Conservation (phyloP, 92 coral and sea anemone species). For the Phenganax subtilis region DNA sequence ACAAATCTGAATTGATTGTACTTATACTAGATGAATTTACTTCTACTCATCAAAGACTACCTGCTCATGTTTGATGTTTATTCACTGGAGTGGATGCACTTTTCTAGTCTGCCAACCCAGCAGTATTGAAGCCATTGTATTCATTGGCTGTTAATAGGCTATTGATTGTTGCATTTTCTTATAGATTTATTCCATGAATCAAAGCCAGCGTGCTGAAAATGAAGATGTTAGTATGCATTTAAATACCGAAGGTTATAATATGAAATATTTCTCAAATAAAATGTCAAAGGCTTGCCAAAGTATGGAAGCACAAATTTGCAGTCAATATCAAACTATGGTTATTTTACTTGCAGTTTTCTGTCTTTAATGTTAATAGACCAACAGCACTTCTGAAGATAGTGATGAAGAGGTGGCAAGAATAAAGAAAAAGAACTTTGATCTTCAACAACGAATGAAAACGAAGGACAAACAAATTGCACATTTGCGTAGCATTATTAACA, state of each 20-base stretch:
- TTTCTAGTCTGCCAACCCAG: neutral
- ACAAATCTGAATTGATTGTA: too few species aligned
- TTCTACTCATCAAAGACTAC: too few species aligned
- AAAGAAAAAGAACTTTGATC: neutral
- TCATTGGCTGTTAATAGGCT: neutral
- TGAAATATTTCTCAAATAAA: neutral
- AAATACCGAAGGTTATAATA: neutral
- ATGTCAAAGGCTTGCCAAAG: neutral
- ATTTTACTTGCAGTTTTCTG: neutral
- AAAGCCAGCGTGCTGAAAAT: neutral
- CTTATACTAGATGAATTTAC: too few species aligned
- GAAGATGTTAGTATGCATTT: neutral
- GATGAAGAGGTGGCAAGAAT: neutral
- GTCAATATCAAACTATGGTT: too few species aligned
- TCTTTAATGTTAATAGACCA: neutral
- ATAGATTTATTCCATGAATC: neutral
- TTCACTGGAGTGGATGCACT: neutral
- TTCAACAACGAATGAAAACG: neutral
- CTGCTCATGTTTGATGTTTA: neutral
- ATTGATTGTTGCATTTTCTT: neutral
- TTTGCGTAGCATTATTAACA: neutral
- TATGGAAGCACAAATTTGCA: too few species aligned
- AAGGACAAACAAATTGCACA: neutral
- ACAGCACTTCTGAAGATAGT: neutral
- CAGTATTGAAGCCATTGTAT: too few species aligned